Evolutionary conservation across 2,888 invertebrate genomes (phyloP).

Genomic region (Didymodactylos carnosus): DNA sequence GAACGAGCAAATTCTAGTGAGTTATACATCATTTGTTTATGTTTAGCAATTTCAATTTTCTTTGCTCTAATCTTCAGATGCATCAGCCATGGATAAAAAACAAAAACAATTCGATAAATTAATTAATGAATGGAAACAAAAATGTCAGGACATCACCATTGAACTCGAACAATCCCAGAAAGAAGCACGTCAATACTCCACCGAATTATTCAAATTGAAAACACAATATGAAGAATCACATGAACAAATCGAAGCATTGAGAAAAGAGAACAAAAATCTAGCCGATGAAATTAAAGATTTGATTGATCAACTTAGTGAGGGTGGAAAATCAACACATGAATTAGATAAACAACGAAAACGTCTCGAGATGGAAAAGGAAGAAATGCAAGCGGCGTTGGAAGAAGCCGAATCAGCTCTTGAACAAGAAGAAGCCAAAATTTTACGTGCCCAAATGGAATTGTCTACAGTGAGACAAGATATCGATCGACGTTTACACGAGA

Average conservation of each 20-base stretch:
- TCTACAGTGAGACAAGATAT: slow-evolving; percentile 93
- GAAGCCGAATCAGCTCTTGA: slow-evolving; percentile 97
- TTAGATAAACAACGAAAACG: slow-evolving; percentile 95
- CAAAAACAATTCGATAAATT: slow-evolving; percentile 99
- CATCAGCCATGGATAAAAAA: slow-evolving; percentile 87
- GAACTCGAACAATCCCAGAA: slow-evolving; percentile 96
- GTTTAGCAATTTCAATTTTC: not conserved
- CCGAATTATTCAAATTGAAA: slow-evolving; percentile 96
- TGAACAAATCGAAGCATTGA: slow-evolving; percentile 87
- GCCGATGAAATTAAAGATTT: slow-evolving; percentile 79
- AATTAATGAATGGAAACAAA: slow-evolving; percentile 98
- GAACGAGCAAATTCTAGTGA: slow-evolving; percentile 66
- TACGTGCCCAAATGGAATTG: slow-evolving; percentile 80
- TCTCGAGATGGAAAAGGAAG: slow-evolving; percentile 96
- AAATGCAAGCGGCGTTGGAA: slow-evolving; percentile 91
- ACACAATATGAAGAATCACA: slow-evolving; percentile 84
- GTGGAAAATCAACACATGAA: slow-evolving; percentile 98
- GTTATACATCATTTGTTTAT: not conserved
- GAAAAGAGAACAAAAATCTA: slow-evolving; percentile 90
- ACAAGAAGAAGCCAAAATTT: slow-evolving; percentile 89
- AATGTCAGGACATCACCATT: slow-evolving; percentile 81
- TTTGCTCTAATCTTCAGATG: no score
- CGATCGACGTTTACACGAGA: slow-evolving; percentile 96
- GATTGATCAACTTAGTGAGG: slow-evolving; percentile 95
- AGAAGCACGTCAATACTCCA: slow-evolving; percentile 97